Base-by-base conservation (phyloP, 2,888 invertebrate genomes). In the Acrocyrtus sp. region DNA sequence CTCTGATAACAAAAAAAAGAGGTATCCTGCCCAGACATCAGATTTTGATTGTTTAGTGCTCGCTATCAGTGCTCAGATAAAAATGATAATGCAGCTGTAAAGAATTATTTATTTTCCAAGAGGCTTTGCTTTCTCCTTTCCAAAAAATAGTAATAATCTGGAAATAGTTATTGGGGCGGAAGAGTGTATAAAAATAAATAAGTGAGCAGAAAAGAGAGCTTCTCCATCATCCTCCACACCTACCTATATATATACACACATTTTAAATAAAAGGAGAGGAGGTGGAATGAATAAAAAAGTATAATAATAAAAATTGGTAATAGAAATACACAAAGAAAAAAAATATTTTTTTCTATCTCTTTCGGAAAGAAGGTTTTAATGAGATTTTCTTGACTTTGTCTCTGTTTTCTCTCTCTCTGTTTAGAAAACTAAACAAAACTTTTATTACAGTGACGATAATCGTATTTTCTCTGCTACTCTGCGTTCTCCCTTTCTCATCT, bases 391-490 rank as follows among this genome's bases (percentile, higher is more conserved):
- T 75, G 62, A 66, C 73, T 75, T 66, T 74, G 77, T 75, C 73
- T 75, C 57, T 56, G 53, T 75, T 54, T 48, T 60, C 60, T 54
- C 48, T 48, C 60, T 62, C 57, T 24, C 67, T 43, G 29, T 68
- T 51, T n/a, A 39, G 48, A 74, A 62, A 77, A 72, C 27, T 58
- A 61, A 73, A 77, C 66, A 74, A 80, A 80, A 76, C 70, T 80
- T 80, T 80, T 78, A 80, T 79, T 78, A 70, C 78, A 76, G 74
- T 76, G 73, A 76, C 78, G 79, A 79, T 80, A 79, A 80, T 80
- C 78, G 78, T 77, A 78, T 80, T 78, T 80, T 66, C 77, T 67
- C 72, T 67, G 56, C 72, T 70, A 24, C 70, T 61, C 43, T 53
- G 27, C 5, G 2, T 53, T 24, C 65, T 67, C 62, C 66, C 15